Conservation (phyloP, 1,140 invertebrate genomes). For the Sycobia sp. region DNA sequence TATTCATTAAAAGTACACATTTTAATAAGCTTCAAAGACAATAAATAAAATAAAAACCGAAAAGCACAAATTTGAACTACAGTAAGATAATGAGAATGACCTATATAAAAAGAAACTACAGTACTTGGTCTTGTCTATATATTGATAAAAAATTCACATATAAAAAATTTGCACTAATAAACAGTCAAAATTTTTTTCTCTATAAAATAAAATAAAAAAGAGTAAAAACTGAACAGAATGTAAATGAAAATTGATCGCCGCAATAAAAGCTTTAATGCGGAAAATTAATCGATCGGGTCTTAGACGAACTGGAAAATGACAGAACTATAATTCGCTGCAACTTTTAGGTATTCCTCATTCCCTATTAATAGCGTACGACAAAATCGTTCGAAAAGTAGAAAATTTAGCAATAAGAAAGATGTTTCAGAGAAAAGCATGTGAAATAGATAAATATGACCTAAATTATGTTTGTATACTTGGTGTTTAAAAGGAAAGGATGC, state of each 20-base stretch:
- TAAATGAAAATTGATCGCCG: neutral
- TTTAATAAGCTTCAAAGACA: conserved; percentile 8
- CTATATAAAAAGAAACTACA: conserved; percentile 15
- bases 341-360: conserved; percentile 50
- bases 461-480: no score
- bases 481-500: no score
- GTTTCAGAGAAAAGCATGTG: neutral
- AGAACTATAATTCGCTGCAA: conserved; percentile 51
- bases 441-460: conserved; percentile 5
- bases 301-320: conserved; percentile 24
- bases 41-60: conserved; percentile 14
- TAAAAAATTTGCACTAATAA: conserved; percentile 38
- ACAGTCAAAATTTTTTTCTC: no score
- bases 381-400: conserved; percentile 21
- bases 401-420: conserved; percentile 26
- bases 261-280: neutral
- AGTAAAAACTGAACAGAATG: no score
- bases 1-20: neutral
- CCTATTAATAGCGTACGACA: neutral
- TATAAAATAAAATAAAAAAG: no score
- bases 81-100: neutral
- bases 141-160: conserved; percentile 41
- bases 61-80: neutral
- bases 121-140: conserved; percentile 21
- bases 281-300: neutral